phyloP scores from a whole-genome alignment of 2,797 vertebrate genomes.

The Anguilla megastoma region DNA sequence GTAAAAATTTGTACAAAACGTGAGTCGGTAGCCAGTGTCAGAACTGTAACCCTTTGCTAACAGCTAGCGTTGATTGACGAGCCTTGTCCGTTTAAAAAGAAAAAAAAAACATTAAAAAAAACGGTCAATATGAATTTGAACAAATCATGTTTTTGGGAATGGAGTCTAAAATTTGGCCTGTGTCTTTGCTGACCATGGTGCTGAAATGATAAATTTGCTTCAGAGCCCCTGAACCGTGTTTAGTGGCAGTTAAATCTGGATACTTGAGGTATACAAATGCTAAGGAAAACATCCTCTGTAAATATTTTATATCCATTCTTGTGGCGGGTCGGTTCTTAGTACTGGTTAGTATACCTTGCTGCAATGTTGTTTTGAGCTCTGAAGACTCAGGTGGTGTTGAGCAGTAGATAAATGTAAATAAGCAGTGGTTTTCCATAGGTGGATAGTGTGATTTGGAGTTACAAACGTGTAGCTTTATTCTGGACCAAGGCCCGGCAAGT shows the following conservation, averaged over 20 bases:
- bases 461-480: slow-evolving; percentile 67
- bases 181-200: neutral
- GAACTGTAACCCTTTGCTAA: slow-evolving; percentile 57
- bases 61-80: slow-evolving; percentile 27
- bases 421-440: slow-evolving; percentile 66
- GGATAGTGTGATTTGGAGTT: slow-evolving; percentile 73
- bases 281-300: slow-evolving; percentile 70
- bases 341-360: slow-evolving; percentile 11
- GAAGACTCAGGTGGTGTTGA: slow-evolving; percentile 12
- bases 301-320: slow-evolving; percentile 57
- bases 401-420: neutral
- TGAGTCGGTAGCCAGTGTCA: slow-evolving; percentile 40
- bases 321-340: slow-evolving; percentile 6
- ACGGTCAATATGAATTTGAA: slow-evolving; percentile 8
- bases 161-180: neutral
- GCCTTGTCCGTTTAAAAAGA: neutral
- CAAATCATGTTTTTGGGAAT: slow-evolving; percentile 4
- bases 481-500: slow-evolving; percentile 65
- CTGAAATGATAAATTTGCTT: neutral
- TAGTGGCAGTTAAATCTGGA: neutral
- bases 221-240: neutral
- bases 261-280: slow-evolving; percentile 15
- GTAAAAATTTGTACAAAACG: neutral
- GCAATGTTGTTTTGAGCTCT: neutral
- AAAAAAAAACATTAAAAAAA: neutral